Evolutionary conservation across 2,113 vertebrate genomes (phyloP).

Genomic region (Trematocara nigrifrons): DNA sequence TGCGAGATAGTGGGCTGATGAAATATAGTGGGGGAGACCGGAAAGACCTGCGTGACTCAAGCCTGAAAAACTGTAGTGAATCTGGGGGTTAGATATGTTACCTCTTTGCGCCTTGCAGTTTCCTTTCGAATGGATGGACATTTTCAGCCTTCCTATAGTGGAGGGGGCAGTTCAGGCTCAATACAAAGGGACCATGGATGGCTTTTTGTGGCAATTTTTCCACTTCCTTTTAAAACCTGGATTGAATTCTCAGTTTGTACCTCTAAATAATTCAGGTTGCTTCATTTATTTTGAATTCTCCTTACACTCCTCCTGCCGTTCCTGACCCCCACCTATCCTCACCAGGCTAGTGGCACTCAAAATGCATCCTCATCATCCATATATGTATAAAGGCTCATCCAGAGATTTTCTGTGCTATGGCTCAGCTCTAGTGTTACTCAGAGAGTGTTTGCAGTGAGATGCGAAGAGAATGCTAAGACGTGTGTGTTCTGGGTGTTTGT

Average conservation of each 20-base stretch:
- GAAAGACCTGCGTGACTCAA: constrained; percentile 26
- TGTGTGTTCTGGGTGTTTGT: background rate
- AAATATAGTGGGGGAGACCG: constrained; percentile 2
- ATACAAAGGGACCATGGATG: background rate
- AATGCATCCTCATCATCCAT: constrained; percentile 61
- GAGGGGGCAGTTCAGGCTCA: background rate
- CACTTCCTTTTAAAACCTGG: constrained; percentile 52
- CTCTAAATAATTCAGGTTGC: constrained; percentile 69
- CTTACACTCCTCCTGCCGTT: constrained; percentile 39
- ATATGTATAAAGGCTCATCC: constrained; percentile 65
- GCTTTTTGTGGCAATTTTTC: constrained; percentile 47
- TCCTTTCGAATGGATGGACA: constrained; percentile 8
- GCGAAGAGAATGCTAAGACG: constrained; percentile 59
- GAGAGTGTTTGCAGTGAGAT: constrained; percentile 45
- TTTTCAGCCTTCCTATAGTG: background rate
- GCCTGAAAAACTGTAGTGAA: background rate
- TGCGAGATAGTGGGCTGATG: background rate
- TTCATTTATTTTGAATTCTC: constrained; percentile 73
- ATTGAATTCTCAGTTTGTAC: constrained; percentile 75
- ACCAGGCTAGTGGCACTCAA: constrained; percentile 33
- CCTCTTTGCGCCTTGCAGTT: constrained; percentile 19
- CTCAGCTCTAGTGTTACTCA: constrained; percentile 28
- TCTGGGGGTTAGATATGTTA: constrained; percentile 1
- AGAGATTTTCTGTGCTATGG: constrained; percentile 45
- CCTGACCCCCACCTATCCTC: constrained; percentile 29